Conservation (phyloP, 2,888 invertebrate species). For the Lysandra bellargus region DNA sequence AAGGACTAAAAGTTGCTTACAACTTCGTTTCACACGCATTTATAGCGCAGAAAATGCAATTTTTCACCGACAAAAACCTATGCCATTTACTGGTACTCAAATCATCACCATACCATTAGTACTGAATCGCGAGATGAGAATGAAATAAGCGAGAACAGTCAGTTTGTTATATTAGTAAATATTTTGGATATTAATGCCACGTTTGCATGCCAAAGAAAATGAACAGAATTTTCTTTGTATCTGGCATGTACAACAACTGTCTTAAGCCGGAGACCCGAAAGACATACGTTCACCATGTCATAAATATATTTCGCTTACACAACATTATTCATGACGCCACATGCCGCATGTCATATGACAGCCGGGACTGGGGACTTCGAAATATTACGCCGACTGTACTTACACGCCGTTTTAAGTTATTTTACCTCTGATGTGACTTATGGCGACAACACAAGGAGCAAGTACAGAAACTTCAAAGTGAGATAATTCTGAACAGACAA, state of each 20-base stretch:
- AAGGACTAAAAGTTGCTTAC: no score
- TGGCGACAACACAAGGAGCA: background rate
- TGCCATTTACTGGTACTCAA: no score
- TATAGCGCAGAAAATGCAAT: no score
- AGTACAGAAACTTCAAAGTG: background rate
- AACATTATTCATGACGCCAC: constrained; percentile 8
- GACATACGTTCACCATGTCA: constrained; percentile 12
- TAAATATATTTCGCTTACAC: constrained; percentile 17
- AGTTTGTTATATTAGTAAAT: no score
- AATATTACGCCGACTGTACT: background rate
- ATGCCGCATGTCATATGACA: constrained; percentile 7
- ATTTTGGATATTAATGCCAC: background rate
- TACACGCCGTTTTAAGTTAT: background rate
- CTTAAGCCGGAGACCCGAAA: background rate
- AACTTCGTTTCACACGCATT: no score
- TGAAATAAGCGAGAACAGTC: no score
- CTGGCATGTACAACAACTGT: background rate
- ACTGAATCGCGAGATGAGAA: no score
- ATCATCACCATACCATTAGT: no score
- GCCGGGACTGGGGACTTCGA: background rate
- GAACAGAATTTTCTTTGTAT: background rate
- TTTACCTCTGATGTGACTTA: background rate
- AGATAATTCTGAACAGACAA: background rate
- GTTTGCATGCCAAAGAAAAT: background rate
- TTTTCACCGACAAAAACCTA: no score